Percentiles rank a stretch among this genome's conserved stretches.
phyloP scores from a whole-genome alignment of 2,113 vertebrate species.

The Azemiops feae region DNA sequence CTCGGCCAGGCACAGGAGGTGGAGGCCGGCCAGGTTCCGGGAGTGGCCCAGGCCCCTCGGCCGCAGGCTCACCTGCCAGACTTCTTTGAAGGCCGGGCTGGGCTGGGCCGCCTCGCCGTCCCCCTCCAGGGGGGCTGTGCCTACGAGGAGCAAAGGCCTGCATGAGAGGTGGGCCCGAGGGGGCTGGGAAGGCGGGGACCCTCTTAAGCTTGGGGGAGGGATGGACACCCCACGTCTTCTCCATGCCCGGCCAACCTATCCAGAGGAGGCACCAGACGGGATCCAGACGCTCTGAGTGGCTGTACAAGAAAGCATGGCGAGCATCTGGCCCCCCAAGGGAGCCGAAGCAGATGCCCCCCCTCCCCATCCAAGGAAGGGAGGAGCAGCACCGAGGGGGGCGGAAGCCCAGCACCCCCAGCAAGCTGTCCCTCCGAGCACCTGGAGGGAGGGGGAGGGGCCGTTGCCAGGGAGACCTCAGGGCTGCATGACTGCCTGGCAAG shows the following conservation, averaged over 20 bases:
- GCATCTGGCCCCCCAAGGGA: not conserved
- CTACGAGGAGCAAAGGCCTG: not conserved
- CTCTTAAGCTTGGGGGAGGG: not conserved
- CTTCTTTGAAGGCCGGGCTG: slow-evolving; percentile 78
- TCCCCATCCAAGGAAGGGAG: too few relatives aligned
- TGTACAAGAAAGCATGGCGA: not conserved
- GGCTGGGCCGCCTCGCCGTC: slow-evolving; percentile 62
- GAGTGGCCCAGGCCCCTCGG: slow-evolving; percentile 81
- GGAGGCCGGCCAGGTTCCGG: slow-evolving; percentile 77
- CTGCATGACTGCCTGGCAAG: not conserved
- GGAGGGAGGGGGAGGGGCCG: not conserved
- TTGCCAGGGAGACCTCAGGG: not conserved
- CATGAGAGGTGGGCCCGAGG: too few relatives aligned
- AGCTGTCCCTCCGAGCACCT: not conserved
- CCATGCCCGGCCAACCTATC: not conserved
- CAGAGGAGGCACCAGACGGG: not conserved
- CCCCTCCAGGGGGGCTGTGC: not conserved
- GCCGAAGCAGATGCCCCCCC: not conserved
- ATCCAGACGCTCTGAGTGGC: not conserved
- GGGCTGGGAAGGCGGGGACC: not conserved
- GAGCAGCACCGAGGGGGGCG: too few relatives aligned
- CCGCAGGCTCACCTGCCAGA: slow-evolving; percentile 84
- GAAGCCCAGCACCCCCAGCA: not conserved
- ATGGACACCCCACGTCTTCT: not conserved
- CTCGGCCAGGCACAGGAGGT: slow-evolving; percentile 79